Base-by-base conservation (phyloP, 2,113 vertebrate genomes). In the Peromyscus californicus region DNA sequence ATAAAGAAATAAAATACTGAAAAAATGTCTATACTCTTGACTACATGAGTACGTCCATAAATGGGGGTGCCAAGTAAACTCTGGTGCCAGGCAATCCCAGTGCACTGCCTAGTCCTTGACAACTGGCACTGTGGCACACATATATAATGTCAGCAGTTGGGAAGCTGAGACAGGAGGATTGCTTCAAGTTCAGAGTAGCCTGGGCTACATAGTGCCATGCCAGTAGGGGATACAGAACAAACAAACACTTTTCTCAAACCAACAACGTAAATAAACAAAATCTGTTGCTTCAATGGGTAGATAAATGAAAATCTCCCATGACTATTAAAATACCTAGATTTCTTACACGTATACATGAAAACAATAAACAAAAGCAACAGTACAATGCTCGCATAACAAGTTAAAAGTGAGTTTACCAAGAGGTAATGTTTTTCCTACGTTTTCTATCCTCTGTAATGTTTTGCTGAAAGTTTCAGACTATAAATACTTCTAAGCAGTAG, bases 391-490 rank as follows among this genome's bases (percentile, higher is more conserved):
- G n/a, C 22, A 88, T 3, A 89, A 90, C 51, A 95, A 51, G 65
- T 80, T 83, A 85, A 94, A 94, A 91, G 51, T 92, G 39, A 91
- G 33, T 21, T 24, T 76, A 76, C 69, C 65, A 54, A 82, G 70
- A 7, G 69, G 17, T 48, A 22, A 89, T 69, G 6, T 82, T 67
- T 57, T 87, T 26, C 45, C 45, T 88, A 57, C 70, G 16, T 79
- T 93, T 96, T 90, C 45, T 36, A 67, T 51, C 31, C 80, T 75
- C 72, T 93, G 7, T 69, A 96, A 89, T 45, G 8, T 87, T 95
- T 95, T 61, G 7, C 59, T 96, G 70, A 67, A 90, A 89, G 39
- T 79, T 94, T 93, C 79, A 59, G 65, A 84, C 88, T 95, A 48
- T 39, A 83, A 72, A n/a, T 69, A 67, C 48, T 29, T 87, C 33